These are phyloP conservation scores for Tympanoctomys barrerae DNA, from an alignment of 2,797 vertebrate genomes.

Conservation along the genomic window DNA sequence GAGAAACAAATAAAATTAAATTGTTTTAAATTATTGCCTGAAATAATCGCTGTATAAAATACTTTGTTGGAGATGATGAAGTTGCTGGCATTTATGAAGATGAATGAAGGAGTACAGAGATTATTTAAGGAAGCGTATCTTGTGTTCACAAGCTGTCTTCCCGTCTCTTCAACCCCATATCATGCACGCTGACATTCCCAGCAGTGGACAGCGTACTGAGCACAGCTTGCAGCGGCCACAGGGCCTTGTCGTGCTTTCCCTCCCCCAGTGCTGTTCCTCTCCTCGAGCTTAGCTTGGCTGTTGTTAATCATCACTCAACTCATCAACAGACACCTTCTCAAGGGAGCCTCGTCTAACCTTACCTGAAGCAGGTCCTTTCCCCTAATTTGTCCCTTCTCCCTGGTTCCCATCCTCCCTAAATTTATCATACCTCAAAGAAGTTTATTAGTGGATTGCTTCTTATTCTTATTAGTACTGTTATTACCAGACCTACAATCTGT, in stretches of 20 bases:
- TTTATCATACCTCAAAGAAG: neutral
- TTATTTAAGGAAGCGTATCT: constrained; percentile 6
- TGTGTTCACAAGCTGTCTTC: neutral
- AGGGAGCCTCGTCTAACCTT: constrained; percentile 1
- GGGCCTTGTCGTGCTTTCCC: neutral
- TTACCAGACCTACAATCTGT: neutral
- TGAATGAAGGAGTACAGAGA: neutral
- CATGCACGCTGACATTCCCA: neutral
- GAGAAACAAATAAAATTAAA: neutral
- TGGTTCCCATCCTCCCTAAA: neutral
- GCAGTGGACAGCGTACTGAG: neutral
- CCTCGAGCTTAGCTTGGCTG: neutral
- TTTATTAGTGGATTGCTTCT: neutral
- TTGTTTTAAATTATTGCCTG: neutral
- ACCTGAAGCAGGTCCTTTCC: neutral
- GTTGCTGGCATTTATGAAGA: constrained; percentile 13
- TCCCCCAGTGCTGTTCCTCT: neutral
- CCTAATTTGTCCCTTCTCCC: neutral
- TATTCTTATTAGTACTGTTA: neutral
- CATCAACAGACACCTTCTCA: constrained; percentile 10
- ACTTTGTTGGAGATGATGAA: neutral
- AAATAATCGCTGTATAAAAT: neutral
- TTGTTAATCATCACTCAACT: neutral
- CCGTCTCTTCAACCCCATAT: neutral
- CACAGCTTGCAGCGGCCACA: neutral